A percentile compares a stretch with the other conserved stretches of the same genome.
These are phyloP conservation scores for Scomber colias DNA, from an alignment of 2,113 vertebrate species.

Conservation along the genomic window DNA sequence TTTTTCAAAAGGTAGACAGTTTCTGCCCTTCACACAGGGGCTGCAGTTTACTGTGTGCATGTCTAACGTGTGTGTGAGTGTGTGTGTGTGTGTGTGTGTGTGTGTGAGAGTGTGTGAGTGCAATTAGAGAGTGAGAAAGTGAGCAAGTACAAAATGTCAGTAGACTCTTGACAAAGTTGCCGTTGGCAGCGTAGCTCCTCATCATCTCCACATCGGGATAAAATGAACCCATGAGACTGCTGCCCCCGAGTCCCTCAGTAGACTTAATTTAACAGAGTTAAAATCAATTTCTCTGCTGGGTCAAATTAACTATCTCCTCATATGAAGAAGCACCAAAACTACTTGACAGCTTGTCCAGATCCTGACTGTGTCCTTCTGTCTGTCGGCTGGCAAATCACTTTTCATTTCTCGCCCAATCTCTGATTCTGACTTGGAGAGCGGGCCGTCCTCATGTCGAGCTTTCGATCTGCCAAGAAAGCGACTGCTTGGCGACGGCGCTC, in stretches of 20 bases:
- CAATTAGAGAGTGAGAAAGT: conserved; percentile 61
- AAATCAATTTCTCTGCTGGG: conserved; percentile 75
- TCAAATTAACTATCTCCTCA: conserved; percentile 70
- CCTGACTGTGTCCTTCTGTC: conserved; percentile 59
- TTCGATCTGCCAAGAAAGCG: conserved; percentile 55
- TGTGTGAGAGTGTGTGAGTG: conserved; percentile 29
- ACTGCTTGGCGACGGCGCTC: conserved; percentile 25
- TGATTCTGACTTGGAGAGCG: conserved; percentile 45
- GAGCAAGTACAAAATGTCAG: conserved; percentile 55
- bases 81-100: conserved; percentile 11
- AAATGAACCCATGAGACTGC: conserved; percentile 69
- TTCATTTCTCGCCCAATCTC: conserved; percentile 54
- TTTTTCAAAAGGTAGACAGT: conserved; percentile 55
- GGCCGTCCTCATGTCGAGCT: conserved; percentile 38
- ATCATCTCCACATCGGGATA: conserved; percentile 69
- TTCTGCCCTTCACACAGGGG: conserved; percentile 21
- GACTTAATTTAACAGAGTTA: conserved; percentile 78
- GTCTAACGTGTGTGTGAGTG: conserved; percentile 23
- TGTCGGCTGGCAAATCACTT: conserved; percentile 51
- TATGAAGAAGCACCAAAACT: conserved; percentile 62
- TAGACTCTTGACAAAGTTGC: conserved; percentile 68
- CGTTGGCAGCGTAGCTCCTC: conserved; percentile 65
- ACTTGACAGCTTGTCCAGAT: conserved; percentile 69
- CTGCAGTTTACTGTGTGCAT: neutral
- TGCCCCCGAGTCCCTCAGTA: conserved; percentile 67